Conservation (phyloP, 1,140 invertebrate genomes). For the Pseudomyrmex cubaensis region DNA sequence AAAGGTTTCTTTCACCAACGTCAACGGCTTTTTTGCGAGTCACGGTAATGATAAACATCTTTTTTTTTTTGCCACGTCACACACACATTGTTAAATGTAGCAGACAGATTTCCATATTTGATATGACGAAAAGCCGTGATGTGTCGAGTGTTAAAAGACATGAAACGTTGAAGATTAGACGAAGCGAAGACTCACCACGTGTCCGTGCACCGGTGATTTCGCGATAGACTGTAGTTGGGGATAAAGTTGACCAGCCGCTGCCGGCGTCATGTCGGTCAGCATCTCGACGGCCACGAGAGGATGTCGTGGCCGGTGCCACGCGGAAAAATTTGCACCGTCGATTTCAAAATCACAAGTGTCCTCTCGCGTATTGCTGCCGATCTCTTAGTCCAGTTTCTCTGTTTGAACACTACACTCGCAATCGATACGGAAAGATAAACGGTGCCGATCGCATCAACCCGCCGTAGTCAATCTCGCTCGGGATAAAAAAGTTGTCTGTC, state of each 20-base stretch:
- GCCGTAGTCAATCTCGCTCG: slow-evolving; percentile 43
- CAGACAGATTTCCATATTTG: background rate
- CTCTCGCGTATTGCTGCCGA: background rate
- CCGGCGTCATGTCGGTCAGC: slow-evolving; percentile 85
- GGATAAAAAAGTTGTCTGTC: slow-evolving; percentile 59
- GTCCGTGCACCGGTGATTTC: slow-evolving; percentile 83
- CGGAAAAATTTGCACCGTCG: slow-evolving; percentile 1
- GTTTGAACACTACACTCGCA: slow-evolving; percentile 62
- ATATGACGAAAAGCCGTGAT: background rate
- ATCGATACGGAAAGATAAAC: slow-evolving; percentile 19
- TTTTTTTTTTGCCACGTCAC: slow-evolving; percentile 26
- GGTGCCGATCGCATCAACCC: background rate
- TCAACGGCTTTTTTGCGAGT: slow-evolving; percentile 18
- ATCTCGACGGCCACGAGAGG: slow-evolving; percentile 72
- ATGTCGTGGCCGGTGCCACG: background rate
- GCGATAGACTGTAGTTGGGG: slow-evolving; percentile 84
- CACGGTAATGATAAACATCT: background rate
- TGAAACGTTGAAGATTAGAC: background rate
- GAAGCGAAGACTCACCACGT: slow-evolving; percentile 82
- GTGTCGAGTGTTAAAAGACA: background rate
- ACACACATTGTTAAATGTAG: background rate
- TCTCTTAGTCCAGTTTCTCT: background rate
- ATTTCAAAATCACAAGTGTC: slow-evolving; percentile 18
- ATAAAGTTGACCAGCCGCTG: slow-evolving; percentile 84
- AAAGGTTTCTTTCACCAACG: background rate